These are phyloP conservation scores for Drosophila kuntzei DNA, from an alignment of 2,888 invertebrate genomes.

Conservation along the genomic window DNA sequence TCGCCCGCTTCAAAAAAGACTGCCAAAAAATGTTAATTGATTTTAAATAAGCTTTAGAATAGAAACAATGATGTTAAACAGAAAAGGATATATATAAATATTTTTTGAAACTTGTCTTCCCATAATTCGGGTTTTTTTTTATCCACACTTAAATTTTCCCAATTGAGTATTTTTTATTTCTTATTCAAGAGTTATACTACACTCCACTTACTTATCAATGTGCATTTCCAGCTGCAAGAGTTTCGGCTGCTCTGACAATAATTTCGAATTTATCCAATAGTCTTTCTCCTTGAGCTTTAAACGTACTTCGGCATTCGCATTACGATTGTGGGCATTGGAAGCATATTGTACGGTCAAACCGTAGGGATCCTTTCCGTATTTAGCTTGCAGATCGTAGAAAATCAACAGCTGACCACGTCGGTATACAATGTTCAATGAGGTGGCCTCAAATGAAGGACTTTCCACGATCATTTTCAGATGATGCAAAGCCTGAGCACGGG, in stretches of 20 bases:
- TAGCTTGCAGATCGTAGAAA: constrained; percentile 89
- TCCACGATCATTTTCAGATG: constrained; percentile 90
- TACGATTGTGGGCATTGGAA: constrained; percentile 87
- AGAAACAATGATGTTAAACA: too few relatives aligned
- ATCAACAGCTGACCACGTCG: constrained; percentile 90
- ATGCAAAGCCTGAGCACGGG: constrained; percentile 88
- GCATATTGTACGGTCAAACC: constrained; percentile 89
- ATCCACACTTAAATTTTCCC: too few relatives aligned
- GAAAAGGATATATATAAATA: too few relatives aligned
- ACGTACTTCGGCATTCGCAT: constrained; percentile 88
- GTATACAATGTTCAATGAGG: constrained; percentile 88
- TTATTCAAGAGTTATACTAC: neutral
- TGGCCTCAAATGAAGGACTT: constrained; percentile 91
- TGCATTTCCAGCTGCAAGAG: constrained; percentile 90
- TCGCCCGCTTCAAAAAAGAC: too few relatives aligned
- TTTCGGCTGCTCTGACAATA: constrained; percentile 89
- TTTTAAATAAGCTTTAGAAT: too few relatives aligned
- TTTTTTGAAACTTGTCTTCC: too few relatives aligned
- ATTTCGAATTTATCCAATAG: constrained; percentile 89
- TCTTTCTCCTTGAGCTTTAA: constrained; percentile 88
- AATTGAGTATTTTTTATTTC: neutral
- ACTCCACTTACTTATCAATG: constrained; percentile 90
- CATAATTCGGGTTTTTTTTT: too few relatives aligned
- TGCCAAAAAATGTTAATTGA: too few relatives aligned
- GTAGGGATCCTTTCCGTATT: constrained; percentile 88